Evolutionary conservation across 2,888 invertebrate genomes (phyloP).

Genomic region (Eupithecia tripunctaria): DNA sequence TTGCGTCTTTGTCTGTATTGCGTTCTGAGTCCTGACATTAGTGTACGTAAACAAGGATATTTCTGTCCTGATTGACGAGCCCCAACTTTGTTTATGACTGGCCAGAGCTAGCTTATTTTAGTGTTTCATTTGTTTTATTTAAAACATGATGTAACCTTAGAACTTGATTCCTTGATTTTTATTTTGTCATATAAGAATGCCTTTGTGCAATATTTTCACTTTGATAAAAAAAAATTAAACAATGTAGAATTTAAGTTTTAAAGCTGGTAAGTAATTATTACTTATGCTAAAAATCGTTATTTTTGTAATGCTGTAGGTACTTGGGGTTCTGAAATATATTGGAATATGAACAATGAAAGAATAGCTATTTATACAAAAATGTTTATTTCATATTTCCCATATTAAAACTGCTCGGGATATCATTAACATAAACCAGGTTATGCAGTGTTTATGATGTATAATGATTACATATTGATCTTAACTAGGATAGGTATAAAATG

Average conservation of each 20-base stretch:
- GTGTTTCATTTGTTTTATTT: constrained; percentile 16
- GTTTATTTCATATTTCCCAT: constrained; percentile 74
- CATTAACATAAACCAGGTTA: constrained; percentile 74
- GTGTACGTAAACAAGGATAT: constrained; percentile 67
- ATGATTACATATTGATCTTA: constrained; percentile 75
- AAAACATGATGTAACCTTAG: constrained; percentile 25
- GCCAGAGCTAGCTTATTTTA: constrained; percentile 44
- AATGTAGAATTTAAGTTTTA: not conserved
- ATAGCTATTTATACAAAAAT: constrained; percentile 62
- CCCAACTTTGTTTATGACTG: constrained; percentile 59
- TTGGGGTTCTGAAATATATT: not conserved
- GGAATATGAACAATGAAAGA: not conserved
- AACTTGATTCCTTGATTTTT: not conserved
- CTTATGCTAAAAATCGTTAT: not conserved
- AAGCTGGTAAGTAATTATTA: no score
- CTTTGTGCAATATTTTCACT: not conserved
- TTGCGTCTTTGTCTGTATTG: constrained; percentile 8
- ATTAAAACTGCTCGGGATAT: constrained; percentile 58
- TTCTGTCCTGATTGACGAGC: constrained; percentile 68
- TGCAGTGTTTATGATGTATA: constrained; percentile 47
- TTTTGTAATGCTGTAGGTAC: not conserved
- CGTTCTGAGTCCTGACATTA: constrained; percentile 55
- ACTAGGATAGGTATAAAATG: constrained; percentile 58
- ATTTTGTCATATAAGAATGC: not conserved
- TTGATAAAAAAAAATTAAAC: not conserved